Base-by-base conservation (phyloP, 2,888 invertebrate genomes). In the Lapara coniferarum region DNA sequence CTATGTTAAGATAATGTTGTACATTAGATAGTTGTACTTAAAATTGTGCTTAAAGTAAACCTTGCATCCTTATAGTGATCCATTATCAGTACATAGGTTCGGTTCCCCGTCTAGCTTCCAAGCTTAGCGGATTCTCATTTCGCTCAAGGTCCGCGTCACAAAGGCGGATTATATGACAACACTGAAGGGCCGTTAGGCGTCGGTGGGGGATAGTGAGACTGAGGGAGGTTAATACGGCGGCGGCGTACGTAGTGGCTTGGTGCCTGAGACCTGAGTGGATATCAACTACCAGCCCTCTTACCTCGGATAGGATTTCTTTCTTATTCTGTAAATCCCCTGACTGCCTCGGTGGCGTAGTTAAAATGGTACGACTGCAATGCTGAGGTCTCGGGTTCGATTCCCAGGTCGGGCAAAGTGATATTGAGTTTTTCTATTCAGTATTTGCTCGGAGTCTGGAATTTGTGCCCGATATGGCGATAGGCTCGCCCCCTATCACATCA, bases 81-180 rank as follows among this genome's bases (percentile, higher is more conserved):
- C 51, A 2, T 51, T 4, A 13, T 13, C 51, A 10, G 46, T 51
- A 13, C 16, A 53, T n/a, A 53, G 16, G 14, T 53, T 53, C 53
- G 16, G 16, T 53, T 51, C 51, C 51, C 51, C 5, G 51, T 13
- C 51, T 51, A 51, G 51, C 16, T 37, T 5, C 30, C 49, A 12
- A 63, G 16, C 10, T 49, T 63, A 49, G 19, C n/a, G 44, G 10
- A 44, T 63, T 63, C 57, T 13, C 63, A 63, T 63, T 49, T 49
- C 13, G 46, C 46, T 49, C 19, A 19, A 49, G 12, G 63, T 16
- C 63, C 7, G 49, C 49, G 49, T 63, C 63, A 63, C 63, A 63
- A 46, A 63, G 63, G 46, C 63, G 49, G 46, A 16, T 46, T 63
- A 63, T 63, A 46, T 63, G 46, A 46, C 19, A 37, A 57, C 19